Evolutionary conservation across 2,113 vertebrate species (phyloP).

Genomic region (Microcebus murinus): DNA sequence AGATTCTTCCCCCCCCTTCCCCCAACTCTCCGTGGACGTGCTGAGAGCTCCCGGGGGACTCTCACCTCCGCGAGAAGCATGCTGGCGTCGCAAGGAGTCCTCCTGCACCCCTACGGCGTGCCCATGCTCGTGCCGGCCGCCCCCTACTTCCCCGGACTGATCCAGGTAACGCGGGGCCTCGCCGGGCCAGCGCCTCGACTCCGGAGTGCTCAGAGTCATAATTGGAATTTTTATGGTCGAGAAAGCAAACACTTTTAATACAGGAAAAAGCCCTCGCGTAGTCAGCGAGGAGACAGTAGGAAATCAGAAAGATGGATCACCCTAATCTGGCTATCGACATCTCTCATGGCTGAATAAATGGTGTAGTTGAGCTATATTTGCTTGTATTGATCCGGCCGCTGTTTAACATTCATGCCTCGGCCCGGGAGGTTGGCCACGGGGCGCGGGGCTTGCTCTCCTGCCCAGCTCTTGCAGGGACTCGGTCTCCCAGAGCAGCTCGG

Average conservation of each 20-base stretch:
- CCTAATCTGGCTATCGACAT: slow-evolving; percentile 98
- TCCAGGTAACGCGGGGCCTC: slow-evolving; percentile 87
- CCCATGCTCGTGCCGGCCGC: slow-evolving; percentile 85
- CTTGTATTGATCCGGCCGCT: slow-evolving; percentile 94
- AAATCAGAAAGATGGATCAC: slow-evolving; percentile 98
- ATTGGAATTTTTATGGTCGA: slow-evolving; percentile 95
- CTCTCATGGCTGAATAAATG: slow-evolving; percentile 98
- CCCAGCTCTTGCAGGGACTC: slow-evolving; percentile 85
- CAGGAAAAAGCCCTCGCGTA: slow-evolving; percentile 90
- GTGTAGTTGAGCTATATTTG: slow-evolving; percentile 98
- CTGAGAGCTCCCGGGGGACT: slow-evolving; percentile 83
- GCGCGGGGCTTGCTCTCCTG: slow-evolving; percentile 88
- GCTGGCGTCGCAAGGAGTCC: slow-evolving; percentile 86
- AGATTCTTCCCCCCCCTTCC: slow-evolving; percentile 77
- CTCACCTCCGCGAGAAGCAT: slow-evolving; percentile 82
- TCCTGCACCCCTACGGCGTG: slow-evolving; percentile 86
- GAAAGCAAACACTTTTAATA: slow-evolving; percentile 95
- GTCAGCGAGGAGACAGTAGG: slow-evolving; percentile 92
- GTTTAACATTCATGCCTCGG: slow-evolving; percentile 95
- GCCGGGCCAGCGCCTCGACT: slow-evolving; percentile 88
- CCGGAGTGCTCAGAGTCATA: slow-evolving; percentile 91
- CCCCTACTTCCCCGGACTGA: slow-evolving; percentile 86
- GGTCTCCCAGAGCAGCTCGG: slow-evolving; percentile 83
- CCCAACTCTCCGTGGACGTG: slow-evolving; percentile 85
- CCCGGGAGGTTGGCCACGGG: slow-evolving; percentile 92